Base-by-base conservation (phyloP, 2,888 invertebrate genomes). In the Celastrina argiolus region DNA sequence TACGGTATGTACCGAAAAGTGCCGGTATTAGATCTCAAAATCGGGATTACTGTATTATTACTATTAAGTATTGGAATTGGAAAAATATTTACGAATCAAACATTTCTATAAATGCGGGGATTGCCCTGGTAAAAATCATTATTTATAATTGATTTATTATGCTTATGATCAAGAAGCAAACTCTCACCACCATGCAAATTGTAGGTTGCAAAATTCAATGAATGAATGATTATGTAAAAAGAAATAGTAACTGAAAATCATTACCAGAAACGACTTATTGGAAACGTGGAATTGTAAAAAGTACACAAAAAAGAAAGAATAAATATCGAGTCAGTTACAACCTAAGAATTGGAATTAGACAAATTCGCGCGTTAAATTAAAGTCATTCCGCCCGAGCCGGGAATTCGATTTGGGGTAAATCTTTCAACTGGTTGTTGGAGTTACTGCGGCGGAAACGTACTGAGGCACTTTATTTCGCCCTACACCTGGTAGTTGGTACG, bases 321-420 rank as follows among this genome's bases (percentile, higher is more conserved):
- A 85, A 87, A 87, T 87, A 88, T 87, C 85, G 85, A 87, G 87
- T 90, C 88, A 85, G 87, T 88, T 88, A 88, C 87, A 82, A 88
- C 82, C 84, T 84, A 85, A 86, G 87, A 88, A 89, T 89, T 84
- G 87, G 88, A 89, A 90, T 90, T 88, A 88, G 85, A 89, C 88
- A 88, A 89, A 89, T 89, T 89, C 88, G 86, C 83, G 85, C 86
- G 88, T 90, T 88, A 89, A 90, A 90, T 90, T 90, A 89, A 86
- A 84, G 85, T 84, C 80, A 84, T 87, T 87, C 78, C 80, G 82
- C 81, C 79, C 74, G 77, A 77, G 81, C 81, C 78, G 77, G 80
- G 82, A 83, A 88, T 89, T 89, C 87, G 89, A 89, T 88, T 89
- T 87, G 79, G 85, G 85, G 82, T 81, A 87, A 88, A 88, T 87